Percentiles rank a stretch among this genome's conserved stretches.
Evolutionary conservation across 53 echinoderm and acorn worm species (phyloP).

Genomic region (Echinarachnius parma): DNA sequence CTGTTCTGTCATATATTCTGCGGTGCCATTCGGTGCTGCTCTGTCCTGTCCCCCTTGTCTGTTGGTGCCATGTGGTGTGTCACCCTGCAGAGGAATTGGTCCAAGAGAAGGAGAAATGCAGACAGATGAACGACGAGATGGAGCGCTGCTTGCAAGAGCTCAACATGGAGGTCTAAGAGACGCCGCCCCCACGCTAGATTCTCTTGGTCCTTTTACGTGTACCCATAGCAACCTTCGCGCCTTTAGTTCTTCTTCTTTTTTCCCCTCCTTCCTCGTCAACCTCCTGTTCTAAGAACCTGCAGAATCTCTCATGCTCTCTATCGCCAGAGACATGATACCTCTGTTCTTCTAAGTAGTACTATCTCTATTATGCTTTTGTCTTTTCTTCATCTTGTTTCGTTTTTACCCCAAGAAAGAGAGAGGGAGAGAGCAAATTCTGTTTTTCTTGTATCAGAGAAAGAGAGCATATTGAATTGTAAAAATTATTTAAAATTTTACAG

Average conservation of each 20-base stretch:
- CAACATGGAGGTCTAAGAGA: conserved; percentile 38
- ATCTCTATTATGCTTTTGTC: background rate
- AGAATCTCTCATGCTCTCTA: no score
- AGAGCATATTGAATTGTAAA: conserved; percentile 25
- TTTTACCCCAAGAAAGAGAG: conserved; percentile 12
- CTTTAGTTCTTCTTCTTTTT: no score
- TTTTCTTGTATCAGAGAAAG: conserved; percentile 11
- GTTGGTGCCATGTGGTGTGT: no score
- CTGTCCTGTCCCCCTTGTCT: no score
- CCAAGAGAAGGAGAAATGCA: conserved; percentile 37
- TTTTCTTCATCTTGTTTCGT: background rate
- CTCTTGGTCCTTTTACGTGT: conserved; percentile 31
- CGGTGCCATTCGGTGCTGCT: no score
- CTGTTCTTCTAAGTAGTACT: background rate
- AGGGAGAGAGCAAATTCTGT: conserved; percentile 22
- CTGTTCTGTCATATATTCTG: no score
- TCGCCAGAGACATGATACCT: no score
- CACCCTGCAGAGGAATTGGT: conserved; percentile 44
- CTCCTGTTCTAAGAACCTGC: no score
- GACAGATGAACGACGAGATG: conserved; percentile 47
- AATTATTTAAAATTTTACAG: no score
- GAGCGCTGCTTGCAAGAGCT: conserved; percentile 51
- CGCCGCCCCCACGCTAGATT: conserved; percentile 1
- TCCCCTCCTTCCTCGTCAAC: no score
- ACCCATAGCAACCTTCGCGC: conserved; percentile 50